Evolutionary conservation across 2,797 vertebrate species (phyloP).

Genomic region (Anolis apletophallus): DNA sequence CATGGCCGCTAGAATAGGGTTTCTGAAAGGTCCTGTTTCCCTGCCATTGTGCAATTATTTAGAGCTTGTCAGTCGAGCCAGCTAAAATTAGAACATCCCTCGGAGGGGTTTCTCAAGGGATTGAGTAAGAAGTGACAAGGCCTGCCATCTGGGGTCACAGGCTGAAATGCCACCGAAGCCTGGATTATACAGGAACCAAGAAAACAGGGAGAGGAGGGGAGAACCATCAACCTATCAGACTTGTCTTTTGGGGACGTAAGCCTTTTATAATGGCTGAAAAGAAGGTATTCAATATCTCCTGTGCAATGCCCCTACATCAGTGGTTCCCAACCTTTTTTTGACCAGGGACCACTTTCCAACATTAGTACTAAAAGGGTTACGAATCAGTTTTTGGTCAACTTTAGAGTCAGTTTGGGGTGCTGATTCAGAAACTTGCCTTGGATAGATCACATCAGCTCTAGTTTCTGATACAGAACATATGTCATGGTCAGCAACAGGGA

Average conservation of each 20-base stretch:
- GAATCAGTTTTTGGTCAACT: too few species aligned
- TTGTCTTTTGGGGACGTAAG: too few species aligned
- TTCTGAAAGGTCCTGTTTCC: not conserved
- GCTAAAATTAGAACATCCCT: slow-evolving; percentile 18
- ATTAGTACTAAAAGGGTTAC: too few species aligned
- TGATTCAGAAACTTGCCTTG: too few species aligned
- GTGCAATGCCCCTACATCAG: too few species aligned
- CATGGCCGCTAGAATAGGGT: not conserved
- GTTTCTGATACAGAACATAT: too few species aligned
- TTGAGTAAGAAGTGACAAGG: not conserved
- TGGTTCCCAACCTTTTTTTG: too few species aligned
- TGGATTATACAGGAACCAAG: not conserved
- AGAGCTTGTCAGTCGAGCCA: not conserved
- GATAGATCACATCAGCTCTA: too few species aligned
- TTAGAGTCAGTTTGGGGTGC: too few species aligned
- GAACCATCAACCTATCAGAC: not conserved
- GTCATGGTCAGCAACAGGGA: too few species aligned
- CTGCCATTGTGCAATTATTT: slow-evolving; percentile 19
- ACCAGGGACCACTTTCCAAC: too few species aligned
- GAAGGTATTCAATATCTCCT: not conserved
- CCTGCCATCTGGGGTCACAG: not conserved
- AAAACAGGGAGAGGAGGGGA: not conserved
- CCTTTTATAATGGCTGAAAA: not conserved
- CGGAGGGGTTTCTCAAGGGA: not conserved
- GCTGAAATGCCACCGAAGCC: not conserved